These are phyloP conservation scores for Labeo catla DNA, from an alignment of 2,113 vertebrate species.

Conservation along the genomic window DNA sequence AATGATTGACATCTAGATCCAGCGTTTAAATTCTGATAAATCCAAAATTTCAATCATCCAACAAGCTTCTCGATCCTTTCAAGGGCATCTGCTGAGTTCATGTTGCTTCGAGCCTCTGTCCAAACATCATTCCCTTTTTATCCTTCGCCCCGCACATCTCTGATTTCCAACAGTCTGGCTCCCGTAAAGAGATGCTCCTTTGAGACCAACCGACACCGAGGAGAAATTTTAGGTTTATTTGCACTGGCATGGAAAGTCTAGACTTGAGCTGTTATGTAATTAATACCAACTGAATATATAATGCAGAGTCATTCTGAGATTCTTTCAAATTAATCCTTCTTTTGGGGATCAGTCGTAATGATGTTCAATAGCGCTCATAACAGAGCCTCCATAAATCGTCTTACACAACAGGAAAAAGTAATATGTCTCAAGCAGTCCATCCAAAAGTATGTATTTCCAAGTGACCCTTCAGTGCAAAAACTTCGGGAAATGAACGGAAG, in stretches of 20 bases:
- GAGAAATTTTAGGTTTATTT: slow-evolving; percentile 1
- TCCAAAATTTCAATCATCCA: slow-evolving; percentile 5
- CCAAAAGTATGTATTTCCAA: slow-evolving; percentile 15
- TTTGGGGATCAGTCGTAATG: slow-evolving; percentile 14
- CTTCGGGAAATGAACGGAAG: not conserved
- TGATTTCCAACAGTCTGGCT: slow-evolving; percentile 17
- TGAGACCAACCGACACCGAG: not conserved
- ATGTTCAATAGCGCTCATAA: slow-evolving; percentile 7
- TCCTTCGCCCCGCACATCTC: not conserved
- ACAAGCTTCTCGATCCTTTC: not conserved
- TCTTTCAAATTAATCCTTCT: slow-evolving; percentile 23
- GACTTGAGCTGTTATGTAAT: slow-evolving; percentile 33
- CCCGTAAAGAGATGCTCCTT: slow-evolving; percentile 12
- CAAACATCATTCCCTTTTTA: slow-evolving; percentile 3
- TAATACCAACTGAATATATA: slow-evolving; percentile 6
- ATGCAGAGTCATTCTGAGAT: slow-evolving; percentile 35
- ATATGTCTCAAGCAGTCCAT: not conserved
- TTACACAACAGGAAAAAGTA: slow-evolving; percentile 32
- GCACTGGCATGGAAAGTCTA: not conserved
- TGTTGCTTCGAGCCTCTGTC: not conserved
- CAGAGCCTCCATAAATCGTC: not conserved
- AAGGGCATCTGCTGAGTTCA: slow-evolving; percentile 16
- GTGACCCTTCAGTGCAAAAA: not conserved
- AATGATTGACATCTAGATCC: not conserved
- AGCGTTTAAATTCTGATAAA: not conserved